Conservation (phyloP, 2,113 vertebrate genomes). For the Cephalopholis sonnerati region DNA sequence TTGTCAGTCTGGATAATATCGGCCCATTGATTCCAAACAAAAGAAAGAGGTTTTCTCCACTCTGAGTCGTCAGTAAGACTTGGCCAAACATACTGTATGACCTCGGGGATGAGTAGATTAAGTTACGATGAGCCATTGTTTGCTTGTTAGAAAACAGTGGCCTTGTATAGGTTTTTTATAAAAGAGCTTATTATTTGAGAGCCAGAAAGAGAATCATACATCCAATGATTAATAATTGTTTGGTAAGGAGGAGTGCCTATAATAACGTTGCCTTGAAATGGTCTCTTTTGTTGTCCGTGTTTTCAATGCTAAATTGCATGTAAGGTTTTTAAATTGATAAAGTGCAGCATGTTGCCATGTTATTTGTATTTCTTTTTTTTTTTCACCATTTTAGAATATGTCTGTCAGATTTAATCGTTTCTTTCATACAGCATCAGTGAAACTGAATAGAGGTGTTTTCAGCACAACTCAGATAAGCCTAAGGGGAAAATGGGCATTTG, state of each 20-base stretch:
- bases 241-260: neutral
- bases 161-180: conserved; percentile 5
- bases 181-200: neutral
- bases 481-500: conserved; percentile 41
- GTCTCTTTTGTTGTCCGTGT: neutral
- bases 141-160: neutral
- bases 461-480: conserved; percentile 56
- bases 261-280: neutral
- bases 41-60: conserved; percentile 21
- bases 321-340: neutral
- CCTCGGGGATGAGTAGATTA: neutral
- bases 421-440: conserved; percentile 9
- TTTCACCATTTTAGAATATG: conserved; percentile 9
- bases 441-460: conserved; percentile 36
- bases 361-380: neutral
- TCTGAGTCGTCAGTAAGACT: conserved; percentile 15
- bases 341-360: neutral
- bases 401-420: conserved; percentile 13
- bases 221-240: neutral
- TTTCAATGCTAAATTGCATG: neutral
- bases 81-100: neutral
- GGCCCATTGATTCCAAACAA: conserved; percentile 39
- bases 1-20: conserved; percentile 43
- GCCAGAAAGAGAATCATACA: neutral
- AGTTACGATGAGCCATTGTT: neutral